A percentile compares a stretch with the other conserved stretches of the same genome.
These are phyloP conservation scores for Polydrusus tereticollis DNA, from an alignment of 2,888 invertebrate genomes.

Conservation along the genomic window DNA sequence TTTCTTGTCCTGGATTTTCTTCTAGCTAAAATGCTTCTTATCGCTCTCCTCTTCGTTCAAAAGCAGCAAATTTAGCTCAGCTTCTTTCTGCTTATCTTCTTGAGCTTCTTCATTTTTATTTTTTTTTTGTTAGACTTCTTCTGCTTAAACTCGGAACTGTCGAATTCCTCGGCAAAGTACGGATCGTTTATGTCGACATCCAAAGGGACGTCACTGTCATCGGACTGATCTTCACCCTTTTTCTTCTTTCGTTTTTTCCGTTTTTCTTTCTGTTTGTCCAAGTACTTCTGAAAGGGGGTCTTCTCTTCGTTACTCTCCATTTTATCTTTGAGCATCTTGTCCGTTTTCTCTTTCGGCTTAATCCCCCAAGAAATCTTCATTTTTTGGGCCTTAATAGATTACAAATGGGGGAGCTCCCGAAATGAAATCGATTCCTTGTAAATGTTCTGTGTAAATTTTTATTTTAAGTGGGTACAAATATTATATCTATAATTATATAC, in stretches of 20 bases:
- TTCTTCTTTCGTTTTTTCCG: constrained; percentile 74
- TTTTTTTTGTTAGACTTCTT: constrained; percentile 61
- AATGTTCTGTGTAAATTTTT: too few species aligned
- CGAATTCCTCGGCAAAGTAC: constrained; percentile 85
- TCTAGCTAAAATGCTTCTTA: constrained; percentile 84
- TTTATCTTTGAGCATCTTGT: constrained; percentile 78
- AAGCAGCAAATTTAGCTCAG: constrained; percentile 79
- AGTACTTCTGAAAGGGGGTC: constrained; percentile 86
- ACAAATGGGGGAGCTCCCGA: too few species aligned
- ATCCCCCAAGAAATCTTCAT: constrained; percentile 93
- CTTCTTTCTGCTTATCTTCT: constrained; percentile 64
- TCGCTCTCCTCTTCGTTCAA: constrained; percentile 70
- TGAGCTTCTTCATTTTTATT: constrained; percentile 65
- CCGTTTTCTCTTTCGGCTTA: constrained; percentile 78
- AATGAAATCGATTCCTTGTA: too few species aligned
- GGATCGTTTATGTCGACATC: constrained; percentile 87
- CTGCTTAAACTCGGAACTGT: constrained; percentile 76
- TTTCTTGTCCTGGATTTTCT: constrained; percentile 82
- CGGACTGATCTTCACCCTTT: constrained; percentile 66
- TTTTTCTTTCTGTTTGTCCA: constrained; percentile 87
- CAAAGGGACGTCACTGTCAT: constrained; percentile 79
- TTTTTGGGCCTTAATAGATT: constrained; percentile 83
- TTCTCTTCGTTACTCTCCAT: constrained; percentile 70
- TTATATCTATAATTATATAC: too few species aligned
- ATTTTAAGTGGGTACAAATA: too few species aligned